Evolutionary conservation across 2,888 invertebrate genomes (phyloP).

Genomic region (Coleophora flavipennella): DNA sequence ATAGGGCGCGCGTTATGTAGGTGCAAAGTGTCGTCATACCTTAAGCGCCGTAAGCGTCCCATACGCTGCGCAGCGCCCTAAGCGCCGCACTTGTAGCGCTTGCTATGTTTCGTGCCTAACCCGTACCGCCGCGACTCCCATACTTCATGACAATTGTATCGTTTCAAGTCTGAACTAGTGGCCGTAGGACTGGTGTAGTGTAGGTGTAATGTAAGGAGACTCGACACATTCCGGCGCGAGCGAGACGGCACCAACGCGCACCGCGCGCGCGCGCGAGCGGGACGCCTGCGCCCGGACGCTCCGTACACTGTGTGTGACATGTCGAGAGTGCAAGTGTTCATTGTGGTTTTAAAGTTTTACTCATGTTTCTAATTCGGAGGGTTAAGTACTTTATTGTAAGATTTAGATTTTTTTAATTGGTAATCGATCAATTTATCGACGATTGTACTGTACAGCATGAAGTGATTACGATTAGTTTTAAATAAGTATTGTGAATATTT

Average conservation of each 20-base stretch:
- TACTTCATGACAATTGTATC: conserved; percentile 48
- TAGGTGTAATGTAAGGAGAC: conserved; percentile 14
- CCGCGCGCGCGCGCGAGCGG: conserved; percentile 2
- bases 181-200: conserved; percentile 27
- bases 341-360: conserved; percentile 52
- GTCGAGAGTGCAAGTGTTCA: conserved; percentile 47
- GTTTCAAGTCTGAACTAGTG: conserved; percentile 46
- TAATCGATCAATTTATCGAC: conserved; percentile 39
- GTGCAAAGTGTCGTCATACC: too few species aligned
- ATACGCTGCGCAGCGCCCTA: too few species aligned
- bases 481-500: conserved; percentile 61
- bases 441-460: conserved; percentile 38
- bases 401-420: conserved; percentile 42
- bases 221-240: conserved; percentile 22
- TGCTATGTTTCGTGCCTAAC: too few species aligned
- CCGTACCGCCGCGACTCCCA: conserved; percentile 24
- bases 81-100: too few species aligned
- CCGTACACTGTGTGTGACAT: conserved; percentile 15
- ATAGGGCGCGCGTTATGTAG: too few species aligned
- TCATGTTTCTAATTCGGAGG: conserved; percentile 47
- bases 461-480: conserved; percentile 47
- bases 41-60: too few species aligned
- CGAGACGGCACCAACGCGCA: conserved; percentile 9
- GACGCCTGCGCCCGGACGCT: conserved; percentile 9
- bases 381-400: conserved; percentile 41